Base-by-base conservation (phyloP, 2,888 invertebrate genomes). In the Leptinotarsa haldemani region DNA sequence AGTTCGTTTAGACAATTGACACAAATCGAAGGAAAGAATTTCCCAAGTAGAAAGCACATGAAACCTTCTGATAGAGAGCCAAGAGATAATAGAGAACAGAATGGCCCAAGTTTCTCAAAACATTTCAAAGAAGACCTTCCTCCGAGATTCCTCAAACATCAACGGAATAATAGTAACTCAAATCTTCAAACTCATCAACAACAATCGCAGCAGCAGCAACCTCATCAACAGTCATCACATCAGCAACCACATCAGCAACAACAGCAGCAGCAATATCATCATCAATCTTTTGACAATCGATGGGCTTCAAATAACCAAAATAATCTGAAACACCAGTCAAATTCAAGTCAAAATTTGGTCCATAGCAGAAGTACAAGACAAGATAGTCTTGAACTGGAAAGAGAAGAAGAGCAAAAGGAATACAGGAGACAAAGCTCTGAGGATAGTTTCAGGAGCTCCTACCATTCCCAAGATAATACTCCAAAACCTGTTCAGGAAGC, bases 61-160 rank as follows among this genome's bases (percentile, higher is more conserved):
- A 78, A 85, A 71, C 81, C 85, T 61, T 86, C 71, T 3, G 86
- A 84, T 20, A 72, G 76, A 52, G 78, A 78, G 67, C 81, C 86
- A 69, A 87, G 86, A 75, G 87, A 83, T 69, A 82, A 84, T 58
- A 79, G 90, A 70, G 90, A 90, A 80, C 87, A 89, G 69, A 92
- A 91, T 80, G 88, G 87, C 52, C 89, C 91, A 1, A 90, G 90
- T 46, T 94, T 93, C 85, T 93, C 93, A 9, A 91, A 93, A 82
- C 92, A 92, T 79, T 95, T 94, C 87, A 94, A 95, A 86, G 93
- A 91, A 68, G 94, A 95, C 88, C 90, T 97, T 83, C 96, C 97
- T 70, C 97, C 97, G 18, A 90, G 97, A 74, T 95, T 96, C 87
- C 92, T 93, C 82, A 94, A 94, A 82, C 94, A 95, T 82, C 94